These are phyloP conservation scores for Masnerella sp. DNA, from an alignment of 2,888 invertebrate genomes.

Conservation along the genomic window DNA sequence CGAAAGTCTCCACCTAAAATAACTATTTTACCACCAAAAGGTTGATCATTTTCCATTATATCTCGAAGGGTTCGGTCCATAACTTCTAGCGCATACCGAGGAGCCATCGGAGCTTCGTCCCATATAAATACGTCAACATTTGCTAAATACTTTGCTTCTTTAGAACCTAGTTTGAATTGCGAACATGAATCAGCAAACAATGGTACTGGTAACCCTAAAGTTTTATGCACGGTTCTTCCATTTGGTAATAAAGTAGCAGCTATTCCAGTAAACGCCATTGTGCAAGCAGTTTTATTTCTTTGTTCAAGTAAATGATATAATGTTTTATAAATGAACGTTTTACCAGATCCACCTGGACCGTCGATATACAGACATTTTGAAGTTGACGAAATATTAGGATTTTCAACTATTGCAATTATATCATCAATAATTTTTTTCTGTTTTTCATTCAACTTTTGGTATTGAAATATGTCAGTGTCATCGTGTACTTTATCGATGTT, in stretches of 20 bases:
- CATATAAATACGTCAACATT: conserved; percentile 39
- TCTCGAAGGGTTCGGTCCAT: conserved; percentile 59
- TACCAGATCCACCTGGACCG: too few species aligned
- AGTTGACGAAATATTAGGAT: neutral
- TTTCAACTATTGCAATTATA: conserved; percentile 1
- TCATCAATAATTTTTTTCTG: conserved; percentile 57
- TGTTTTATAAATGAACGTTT: too few species aligned
- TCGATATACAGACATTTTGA: conserved; percentile 17
- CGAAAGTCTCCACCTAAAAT: too few species aligned
- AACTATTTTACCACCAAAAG: conserved; percentile 63
- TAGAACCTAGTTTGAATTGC: conserved; percentile 52
- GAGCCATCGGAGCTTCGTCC: too few species aligned
- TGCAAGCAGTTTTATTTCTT: conserved; percentile 32
- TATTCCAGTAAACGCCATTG: conserved; percentile 70
- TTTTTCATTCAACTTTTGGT: conserved; percentile 28
- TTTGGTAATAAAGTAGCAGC: conserved; percentile 70
- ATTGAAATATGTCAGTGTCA: conserved; percentile 10
- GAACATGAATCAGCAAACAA: conserved; percentile 36
- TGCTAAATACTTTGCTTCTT: conserved; percentile 49
- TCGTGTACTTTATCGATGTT: neutral
- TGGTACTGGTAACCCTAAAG: too few species aligned
- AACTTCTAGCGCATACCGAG: too few species aligned
- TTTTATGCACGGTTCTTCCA: conserved; percentile 56
- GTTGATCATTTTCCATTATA: conserved; percentile 57
- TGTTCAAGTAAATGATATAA: conserved; percentile 19